phyloP scores from a whole-genome alignment of 1,140 invertebrate species.

The Brachionus koreanus region DNA sequence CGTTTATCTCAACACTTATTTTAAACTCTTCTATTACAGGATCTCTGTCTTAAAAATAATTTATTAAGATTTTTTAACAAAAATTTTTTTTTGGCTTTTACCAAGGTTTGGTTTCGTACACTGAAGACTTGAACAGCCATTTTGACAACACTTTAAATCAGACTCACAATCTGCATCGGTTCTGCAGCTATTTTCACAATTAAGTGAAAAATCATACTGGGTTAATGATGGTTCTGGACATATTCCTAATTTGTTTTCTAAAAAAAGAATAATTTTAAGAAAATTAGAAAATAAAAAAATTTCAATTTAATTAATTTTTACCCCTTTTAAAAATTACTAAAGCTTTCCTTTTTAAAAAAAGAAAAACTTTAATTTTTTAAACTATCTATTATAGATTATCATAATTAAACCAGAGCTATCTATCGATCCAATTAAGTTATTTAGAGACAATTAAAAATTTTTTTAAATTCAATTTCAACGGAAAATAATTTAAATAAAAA shows the following conservation, averaged over 20 bases:
- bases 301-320: too few species aligned
- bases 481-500: too few species aligned
- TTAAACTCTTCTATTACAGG: constrained; percentile 28
- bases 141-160: background rate
- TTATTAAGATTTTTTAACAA: background rate
- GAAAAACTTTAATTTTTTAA: too few species aligned
- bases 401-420: too few species aligned
- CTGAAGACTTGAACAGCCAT: constrained; percentile 3
- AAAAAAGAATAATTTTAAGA: too few species aligned
- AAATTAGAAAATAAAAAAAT: too few species aligned
- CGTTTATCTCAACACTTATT: constrained; percentile 43
- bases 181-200: constrained; percentile 1
- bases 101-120: background rate
- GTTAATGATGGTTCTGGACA: background rate
- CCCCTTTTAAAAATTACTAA: too few species aligned
- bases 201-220: background rate
- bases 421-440: too few species aligned
- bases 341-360: too few species aligned
- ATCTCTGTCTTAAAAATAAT: constrained; percentile 8
- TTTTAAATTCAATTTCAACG: too few species aligned
- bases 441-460: too few species aligned
- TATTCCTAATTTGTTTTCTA: constrained; percentile 14
- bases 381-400: too few species aligned
- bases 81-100: background rate
- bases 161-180: background rate